Conservation (phyloP, 2,113 vertebrate species). For the Crypturellus undulatus region DNA sequence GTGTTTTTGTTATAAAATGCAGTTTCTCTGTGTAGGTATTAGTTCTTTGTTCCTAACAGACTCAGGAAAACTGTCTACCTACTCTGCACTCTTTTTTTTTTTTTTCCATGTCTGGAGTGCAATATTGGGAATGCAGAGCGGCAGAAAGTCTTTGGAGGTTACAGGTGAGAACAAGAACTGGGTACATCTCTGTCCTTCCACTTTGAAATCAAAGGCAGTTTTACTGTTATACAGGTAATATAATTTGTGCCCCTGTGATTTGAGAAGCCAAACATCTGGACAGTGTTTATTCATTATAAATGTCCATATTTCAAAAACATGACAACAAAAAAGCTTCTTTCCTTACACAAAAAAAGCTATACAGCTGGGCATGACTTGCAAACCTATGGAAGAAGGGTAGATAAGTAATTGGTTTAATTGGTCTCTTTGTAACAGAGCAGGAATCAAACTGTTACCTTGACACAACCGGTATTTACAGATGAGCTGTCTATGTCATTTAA, state of each 20-base stretch:
- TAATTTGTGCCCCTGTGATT: not conserved
- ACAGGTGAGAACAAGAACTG: not conserved
- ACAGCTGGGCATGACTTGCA: not conserved
- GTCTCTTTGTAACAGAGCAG: not conserved
- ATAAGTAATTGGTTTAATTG: not conserved
- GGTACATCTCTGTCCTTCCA: not conserved
- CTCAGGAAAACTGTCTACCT: not conserved
- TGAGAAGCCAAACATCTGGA: not conserved
- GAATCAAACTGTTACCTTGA: not conserved
- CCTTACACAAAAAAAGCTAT: not conserved
- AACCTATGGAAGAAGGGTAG: not conserved
- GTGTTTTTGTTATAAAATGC: constrained; percentile 2
- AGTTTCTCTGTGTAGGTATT: not conserved
- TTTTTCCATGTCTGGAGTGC: accelerated
- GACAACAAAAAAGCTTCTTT: not conserved
- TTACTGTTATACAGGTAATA: not conserved
- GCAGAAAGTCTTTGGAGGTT: not conserved
- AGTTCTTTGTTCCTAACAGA: not conserved
- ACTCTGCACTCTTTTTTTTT: no score
- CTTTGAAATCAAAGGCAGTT: not conserved
- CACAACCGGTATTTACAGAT: not conserved
- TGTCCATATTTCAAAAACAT: not conserved
- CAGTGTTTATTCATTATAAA: not conserved
- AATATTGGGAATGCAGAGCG: not conserved
- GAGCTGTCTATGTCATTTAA: not conserved